Evolutionary conservation across 1,140 invertebrate genomes (phyloP).

Genomic region (Spodoptera frugiperda): DNA sequence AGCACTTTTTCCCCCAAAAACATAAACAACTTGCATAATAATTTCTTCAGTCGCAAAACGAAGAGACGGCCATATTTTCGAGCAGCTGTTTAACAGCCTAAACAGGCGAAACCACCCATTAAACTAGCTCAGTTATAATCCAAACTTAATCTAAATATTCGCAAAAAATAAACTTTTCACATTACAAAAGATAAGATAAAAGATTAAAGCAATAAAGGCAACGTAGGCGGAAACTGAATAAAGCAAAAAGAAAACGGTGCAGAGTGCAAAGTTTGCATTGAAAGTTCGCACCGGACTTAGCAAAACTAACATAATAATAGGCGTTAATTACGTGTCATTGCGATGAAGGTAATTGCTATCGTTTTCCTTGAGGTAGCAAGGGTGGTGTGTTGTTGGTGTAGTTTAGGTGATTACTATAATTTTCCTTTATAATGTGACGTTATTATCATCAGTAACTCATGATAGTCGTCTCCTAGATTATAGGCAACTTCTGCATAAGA

Average conservation of each 20-base stretch:
- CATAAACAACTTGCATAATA: not conserved
- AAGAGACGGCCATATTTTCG: not conserved
- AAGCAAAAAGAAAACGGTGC: conserved; percentile 62
- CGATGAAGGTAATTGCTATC: conserved; percentile 3
- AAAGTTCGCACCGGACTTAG: conserved; percentile 55
- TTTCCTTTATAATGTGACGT: too few relatives aligned
- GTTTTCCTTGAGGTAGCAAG: not conserved
- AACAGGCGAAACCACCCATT: not conserved
- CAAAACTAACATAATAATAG: conserved; percentile 59
- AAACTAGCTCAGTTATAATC: not conserved
- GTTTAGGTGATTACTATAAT: too few relatives aligned
- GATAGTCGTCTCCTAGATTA: too few relatives aligned
- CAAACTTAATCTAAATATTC: conserved; percentile 29
- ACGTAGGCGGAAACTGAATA: conserved; percentile 56
- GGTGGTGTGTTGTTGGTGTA: too few relatives aligned
- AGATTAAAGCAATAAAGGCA: conserved; percentile 70
- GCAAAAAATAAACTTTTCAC: conserved; percentile 42
- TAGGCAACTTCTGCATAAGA: too few relatives aligned
- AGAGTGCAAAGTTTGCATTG: conserved; percentile 65
- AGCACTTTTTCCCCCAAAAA: not conserved
- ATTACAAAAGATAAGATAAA: conserved; percentile 51
- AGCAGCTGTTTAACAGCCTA: not conserved
- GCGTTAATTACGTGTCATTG: conserved; percentile 50
- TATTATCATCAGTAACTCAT: too few relatives aligned
- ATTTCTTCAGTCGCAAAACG: not conserved